Evolutionary conservation across 2,888 invertebrate species (phyloP).

Genomic region (Eustalomyia histrio): DNA sequence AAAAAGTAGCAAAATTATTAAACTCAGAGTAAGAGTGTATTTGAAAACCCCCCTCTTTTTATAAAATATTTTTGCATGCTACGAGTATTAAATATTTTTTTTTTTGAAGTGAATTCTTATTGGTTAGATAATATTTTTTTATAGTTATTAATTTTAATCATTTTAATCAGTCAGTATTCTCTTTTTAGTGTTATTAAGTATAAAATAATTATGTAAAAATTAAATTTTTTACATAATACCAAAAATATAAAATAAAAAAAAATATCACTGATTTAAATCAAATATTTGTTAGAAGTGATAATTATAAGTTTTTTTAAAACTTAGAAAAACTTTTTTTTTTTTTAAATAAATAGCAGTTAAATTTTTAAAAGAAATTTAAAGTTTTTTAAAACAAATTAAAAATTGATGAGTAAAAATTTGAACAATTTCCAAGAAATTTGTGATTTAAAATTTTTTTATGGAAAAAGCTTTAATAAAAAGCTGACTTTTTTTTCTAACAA

Average conservation of each 20-base stretch:
- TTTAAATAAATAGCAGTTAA: too few relatives aligned
- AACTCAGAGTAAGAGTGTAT: slow-evolving; percentile 8
- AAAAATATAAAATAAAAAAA: too few relatives aligned
- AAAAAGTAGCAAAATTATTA: slow-evolving; percentile 11
- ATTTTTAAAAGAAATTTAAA: too few relatives aligned
- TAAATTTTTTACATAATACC: slow-evolving; percentile 16
- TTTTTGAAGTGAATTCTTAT: slow-evolving; percentile 59
- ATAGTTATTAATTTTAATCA: slow-evolving; percentile 47
- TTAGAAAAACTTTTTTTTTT: too few relatives aligned
- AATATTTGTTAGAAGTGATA: not conserved
- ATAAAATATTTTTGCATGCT: slow-evolving; percentile 6
- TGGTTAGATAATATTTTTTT: slow-evolving; percentile 54
- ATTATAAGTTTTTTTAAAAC: not conserved
- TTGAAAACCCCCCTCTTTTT: slow-evolving; percentile 23
- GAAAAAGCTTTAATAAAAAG: too few relatives aligned
- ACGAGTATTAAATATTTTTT: slow-evolving; percentile 6
- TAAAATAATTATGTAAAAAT: slow-evolving; percentile 16
- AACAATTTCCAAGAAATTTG: too few relatives aligned
- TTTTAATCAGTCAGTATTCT: slow-evolving; percentile 33
- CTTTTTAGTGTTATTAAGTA: not conserved
- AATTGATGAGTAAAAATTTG: too few relatives aligned
- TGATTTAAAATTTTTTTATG: too few relatives aligned
- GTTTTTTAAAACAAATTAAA: slow-evolving; percentile 24
- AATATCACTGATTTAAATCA: slow-evolving; percentile 29
- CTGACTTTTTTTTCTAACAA: too few relatives aligned